Base-by-base conservation (phyloP, 2,888 invertebrate species). In the Philaethria dido region DNA sequence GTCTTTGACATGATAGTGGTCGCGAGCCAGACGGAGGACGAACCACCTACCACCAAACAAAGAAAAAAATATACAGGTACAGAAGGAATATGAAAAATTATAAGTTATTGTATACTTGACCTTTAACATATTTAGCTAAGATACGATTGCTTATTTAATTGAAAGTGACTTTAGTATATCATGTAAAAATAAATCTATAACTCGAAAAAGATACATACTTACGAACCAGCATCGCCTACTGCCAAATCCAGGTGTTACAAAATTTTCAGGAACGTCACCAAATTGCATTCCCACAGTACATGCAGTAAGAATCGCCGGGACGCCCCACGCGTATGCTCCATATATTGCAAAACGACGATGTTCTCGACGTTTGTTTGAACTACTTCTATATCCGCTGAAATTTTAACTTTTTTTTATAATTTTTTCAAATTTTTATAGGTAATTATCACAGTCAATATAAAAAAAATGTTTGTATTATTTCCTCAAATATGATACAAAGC, bases 251-350 rank as follows among this genome's bases (percentile, higher is more conserved):
- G 95, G 94, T 50, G 88, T 94, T 68, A 93, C 86, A 47, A 93
- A 78, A 42, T 82, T 71, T 0, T 81, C 72, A 0, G 94, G 91
- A 6, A 94, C 75, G 20, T 85, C 87, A 18, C 85, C 82, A 68
- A 93, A 89, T 77, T 95, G 94, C 93, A 94, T 94, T 14, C 86
- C 84, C 0, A 91, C 80, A 5, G 93, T 93, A 52, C 93, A 68
- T 0, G 81, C 83, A 0, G 94, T 93, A 50, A 95, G 87, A 0
- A 94, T 13, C 0, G 93, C 64, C 0, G 96, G 94, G 22, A 94
- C 84, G 0, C 95, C 95, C 95, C 95, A 95, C 0, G 96, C 95
- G 79, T 96, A 96, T 8, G 91, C 76, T 8, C 94, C 94, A 78
- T 96, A 96, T 60, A 94, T 78, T 0, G 93, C 77, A 76, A 96